A percentile compares a stretch with the other conserved stretches of the same genome.
These are phyloP conservation scores for Procapra przewalskii DNA, from an alignment of 2,113 vertebrate genomes.

Conservation along the genomic window DNA sequence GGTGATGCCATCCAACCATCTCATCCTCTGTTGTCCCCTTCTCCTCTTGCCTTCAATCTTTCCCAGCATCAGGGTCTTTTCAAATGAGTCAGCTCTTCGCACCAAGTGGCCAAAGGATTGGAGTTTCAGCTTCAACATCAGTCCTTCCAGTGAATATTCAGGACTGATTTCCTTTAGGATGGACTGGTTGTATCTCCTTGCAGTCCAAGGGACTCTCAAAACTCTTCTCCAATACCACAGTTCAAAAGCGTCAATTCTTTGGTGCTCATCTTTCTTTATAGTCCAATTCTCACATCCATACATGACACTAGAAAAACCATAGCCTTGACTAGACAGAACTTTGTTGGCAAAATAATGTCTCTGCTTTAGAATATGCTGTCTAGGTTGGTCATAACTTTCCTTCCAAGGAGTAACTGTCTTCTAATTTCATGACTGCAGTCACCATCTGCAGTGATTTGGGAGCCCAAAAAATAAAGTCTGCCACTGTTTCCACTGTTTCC, in stretches of 20 bases:
- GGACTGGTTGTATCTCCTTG: not conserved
- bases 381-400: not conserved
- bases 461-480: not conserved
- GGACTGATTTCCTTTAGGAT: not conserved
- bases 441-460: not conserved
- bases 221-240: not conserved
- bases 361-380: not conserved
- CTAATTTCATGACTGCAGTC: not conserved
- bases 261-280: not conserved
- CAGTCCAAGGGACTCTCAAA: not conserved
- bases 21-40: not conserved
- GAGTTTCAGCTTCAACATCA: not conserved
- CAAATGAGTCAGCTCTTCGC: not conserved
- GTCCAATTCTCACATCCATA: not conserved
- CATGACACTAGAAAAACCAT: not conserved
- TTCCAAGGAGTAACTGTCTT: not conserved
- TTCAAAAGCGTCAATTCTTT: not conserved
- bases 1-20: not conserved
- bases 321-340: not conserved
- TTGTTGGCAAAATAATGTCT: not conserved
- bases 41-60: not conserved
- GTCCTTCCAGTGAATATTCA: not conserved
- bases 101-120: not conserved
- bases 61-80: not conserved
- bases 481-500: not conserved